Evolutionary conservation across 2,113 vertebrate genomes (phyloP).

Genomic region (Engystomops pustulosus): DNA sequence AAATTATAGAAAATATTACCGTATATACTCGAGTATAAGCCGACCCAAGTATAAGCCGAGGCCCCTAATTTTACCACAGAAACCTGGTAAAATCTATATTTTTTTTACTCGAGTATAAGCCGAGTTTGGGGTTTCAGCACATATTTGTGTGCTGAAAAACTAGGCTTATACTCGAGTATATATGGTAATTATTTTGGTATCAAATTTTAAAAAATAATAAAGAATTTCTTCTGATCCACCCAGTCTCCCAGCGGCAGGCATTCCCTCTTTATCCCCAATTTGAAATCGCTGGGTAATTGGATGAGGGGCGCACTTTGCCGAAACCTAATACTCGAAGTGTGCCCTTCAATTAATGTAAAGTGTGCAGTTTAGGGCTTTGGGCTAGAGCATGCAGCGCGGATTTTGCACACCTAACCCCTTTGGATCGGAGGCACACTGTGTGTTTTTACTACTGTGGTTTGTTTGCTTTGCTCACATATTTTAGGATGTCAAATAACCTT

Average conservation of each 20-base stretch:
- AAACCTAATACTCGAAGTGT: constrained; percentile 39
- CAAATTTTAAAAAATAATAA: too few relatives aligned
- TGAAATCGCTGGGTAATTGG: constrained; percentile 1
- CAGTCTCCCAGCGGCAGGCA: background rate
- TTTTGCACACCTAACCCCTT: constrained; percentile 35
- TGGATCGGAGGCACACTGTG: constrained; percentile 40
- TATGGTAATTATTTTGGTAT: too few relatives aligned
- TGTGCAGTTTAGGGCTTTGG: constrained; percentile 38
- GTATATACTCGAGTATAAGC: too few relatives aligned
- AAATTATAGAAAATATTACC: too few relatives aligned
- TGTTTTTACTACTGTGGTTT: constrained; percentile 60
- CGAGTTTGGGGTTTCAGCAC: too few relatives aligned
- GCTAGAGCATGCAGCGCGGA: constrained; percentile 13
- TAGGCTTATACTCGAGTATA: too few relatives aligned
- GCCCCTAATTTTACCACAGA: too few relatives aligned
- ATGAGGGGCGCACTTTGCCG: constrained; percentile 5
- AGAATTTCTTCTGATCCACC: too few relatives aligned
- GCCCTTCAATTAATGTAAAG: constrained; percentile 43
- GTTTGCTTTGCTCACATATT: constrained; percentile 60
- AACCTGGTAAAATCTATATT: too few relatives aligned
- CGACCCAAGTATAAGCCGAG: too few relatives aligned
- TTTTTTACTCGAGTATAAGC: too few relatives aligned
- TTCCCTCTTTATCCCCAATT: background rate
- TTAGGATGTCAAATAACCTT: constrained; percentile 58
- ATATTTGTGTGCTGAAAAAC: too few relatives aligned